These are phyloP conservation scores for Agriopis marginaria DNA, from an alignment of 2,888 invertebrate genomes.

Conservation along the genomic window DNA sequence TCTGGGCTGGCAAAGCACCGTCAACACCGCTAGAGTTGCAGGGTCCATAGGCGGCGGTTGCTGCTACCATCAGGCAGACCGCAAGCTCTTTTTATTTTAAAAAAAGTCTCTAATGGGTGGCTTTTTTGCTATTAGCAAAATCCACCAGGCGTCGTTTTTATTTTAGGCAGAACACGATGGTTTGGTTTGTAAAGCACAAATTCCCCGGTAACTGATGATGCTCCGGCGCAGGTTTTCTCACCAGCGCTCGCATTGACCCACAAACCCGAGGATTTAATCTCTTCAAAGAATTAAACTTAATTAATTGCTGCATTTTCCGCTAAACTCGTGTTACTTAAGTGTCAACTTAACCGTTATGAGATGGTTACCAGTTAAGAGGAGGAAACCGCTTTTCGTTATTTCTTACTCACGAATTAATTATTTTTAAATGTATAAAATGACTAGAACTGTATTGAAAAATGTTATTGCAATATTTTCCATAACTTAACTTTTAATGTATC, in stretches of 20 bases:
- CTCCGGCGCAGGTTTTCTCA: background rate
- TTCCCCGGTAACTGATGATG: background rate
- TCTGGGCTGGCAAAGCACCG: too few relatives aligned
- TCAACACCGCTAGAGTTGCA: too few relatives aligned
- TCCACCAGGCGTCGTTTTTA: background rate
- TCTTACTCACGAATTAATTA: background rate
- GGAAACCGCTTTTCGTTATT: background rate
- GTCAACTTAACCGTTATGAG: constrained; percentile 65
- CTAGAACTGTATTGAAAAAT: too few relatives aligned
- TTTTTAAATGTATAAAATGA: too few relatives aligned
- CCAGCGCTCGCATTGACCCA: constrained; percentile 47
- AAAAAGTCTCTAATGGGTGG: too few relatives aligned
- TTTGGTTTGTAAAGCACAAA: background rate
- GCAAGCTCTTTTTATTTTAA: too few relatives aligned
- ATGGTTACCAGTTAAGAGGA: constrained; percentile 28
- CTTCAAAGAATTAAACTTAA: constrained; percentile 59
- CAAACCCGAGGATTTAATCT: constrained; percentile 51
- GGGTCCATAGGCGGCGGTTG: too few relatives aligned
- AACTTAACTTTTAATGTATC: too few relatives aligned
- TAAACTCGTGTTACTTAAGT: constrained; percentile 60
- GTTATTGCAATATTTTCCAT: too few relatives aligned
- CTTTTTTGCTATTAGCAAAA: too few relatives aligned
- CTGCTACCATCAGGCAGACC: too few relatives aligned
- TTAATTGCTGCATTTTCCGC: constrained; percentile 52
- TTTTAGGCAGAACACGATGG: background rate